Conservation (phyloP, 1,140 invertebrate genomes). For the Scaptomyza graminum region DNA sequence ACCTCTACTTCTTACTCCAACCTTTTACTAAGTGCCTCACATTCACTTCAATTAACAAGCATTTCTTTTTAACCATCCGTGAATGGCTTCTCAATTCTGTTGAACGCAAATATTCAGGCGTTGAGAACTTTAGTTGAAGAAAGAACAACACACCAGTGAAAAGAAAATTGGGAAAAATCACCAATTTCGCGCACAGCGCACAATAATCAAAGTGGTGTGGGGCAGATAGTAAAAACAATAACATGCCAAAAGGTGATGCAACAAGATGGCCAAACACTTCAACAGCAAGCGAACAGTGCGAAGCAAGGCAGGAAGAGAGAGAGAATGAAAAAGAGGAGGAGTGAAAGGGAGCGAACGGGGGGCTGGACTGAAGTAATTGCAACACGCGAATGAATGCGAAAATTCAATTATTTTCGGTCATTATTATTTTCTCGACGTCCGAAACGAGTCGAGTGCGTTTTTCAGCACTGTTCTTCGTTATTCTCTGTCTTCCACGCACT, state of each 20-base stretch:
- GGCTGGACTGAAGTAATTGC: conserved; percentile 56
- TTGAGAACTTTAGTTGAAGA: too few species aligned
- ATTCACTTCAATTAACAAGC: conserved; percentile 14
- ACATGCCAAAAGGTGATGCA: conserved; percentile 18
- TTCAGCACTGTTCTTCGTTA: conserved; percentile 35
- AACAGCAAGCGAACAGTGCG: conserved; percentile 9
- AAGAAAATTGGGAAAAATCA: conserved; percentile 20
- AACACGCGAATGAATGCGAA: conserved; percentile 65
- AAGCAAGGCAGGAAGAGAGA: not conserved
- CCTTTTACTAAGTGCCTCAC: not conserved
- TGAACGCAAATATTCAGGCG: not conserved
- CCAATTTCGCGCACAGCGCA: conserved; percentile 12
- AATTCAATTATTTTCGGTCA: conserved; percentile 73
- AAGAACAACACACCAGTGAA: too few species aligned
- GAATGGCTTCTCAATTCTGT: not conserved
- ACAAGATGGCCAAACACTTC: conserved; percentile 7
- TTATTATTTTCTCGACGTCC: conserved; percentile 43
- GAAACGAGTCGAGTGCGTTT: conserved; percentile 42
- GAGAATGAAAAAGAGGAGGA: not conserved
- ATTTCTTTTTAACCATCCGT: not conserved
- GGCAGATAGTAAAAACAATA: conserved; percentile 20
- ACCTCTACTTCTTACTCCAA: not conserved
- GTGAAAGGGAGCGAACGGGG: not conserved
- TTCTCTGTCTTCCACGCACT: conserved; percentile 29
- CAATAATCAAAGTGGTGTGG: conserved; percentile 6